These are phyloP conservation scores for Trachymyrmex cornetzi DNA, from an alignment of 1,140 invertebrate species.

Conservation along the genomic window DNA sequence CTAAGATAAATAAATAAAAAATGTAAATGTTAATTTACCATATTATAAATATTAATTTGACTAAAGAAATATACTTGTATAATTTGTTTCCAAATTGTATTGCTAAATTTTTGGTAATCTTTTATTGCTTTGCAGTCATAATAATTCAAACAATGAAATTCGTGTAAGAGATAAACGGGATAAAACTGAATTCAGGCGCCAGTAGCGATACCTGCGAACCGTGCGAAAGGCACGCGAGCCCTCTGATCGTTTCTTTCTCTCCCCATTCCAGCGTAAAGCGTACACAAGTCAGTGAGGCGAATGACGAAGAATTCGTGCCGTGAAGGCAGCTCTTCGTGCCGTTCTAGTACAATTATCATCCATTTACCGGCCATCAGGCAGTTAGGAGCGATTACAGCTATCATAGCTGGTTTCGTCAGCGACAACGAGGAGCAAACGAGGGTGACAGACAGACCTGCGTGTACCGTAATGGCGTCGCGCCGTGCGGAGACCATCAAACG, in stretches of 20 bases:
- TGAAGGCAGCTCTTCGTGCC: conserved; percentile 67
- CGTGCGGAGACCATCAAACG: conserved; percentile 77
- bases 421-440: conserved; percentile 67
- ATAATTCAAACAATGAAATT: not conserved
- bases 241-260: conserved; percentile 41
- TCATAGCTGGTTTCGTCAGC: conserved; percentile 80
- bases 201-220: not conserved
- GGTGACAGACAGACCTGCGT: conserved; percentile 71
- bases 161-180: not conserved
- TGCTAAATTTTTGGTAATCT: too few species aligned
- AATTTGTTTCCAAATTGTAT: too few species aligned
- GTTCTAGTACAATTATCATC: conserved; percentile 84
- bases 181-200: conserved; percentile 35
- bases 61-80: too few species aligned
- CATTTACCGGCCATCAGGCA: conserved; percentile 85
- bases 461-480: conserved; percentile 67
- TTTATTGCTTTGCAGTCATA: too few species aligned
- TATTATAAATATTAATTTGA: too few species aligned
- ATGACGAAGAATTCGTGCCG: conserved; percentile 78
- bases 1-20: too few species aligned
- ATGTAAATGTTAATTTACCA: too few species aligned
- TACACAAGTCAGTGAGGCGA: conserved; percentile 60
- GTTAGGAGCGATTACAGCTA: conserved; percentile 84
- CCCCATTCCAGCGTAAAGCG: not conserved
- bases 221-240: conserved; percentile 44